Evolutionary conservation across 92 coral and sea anemone genomes (phyloP), one percentile per base, ranked within the genome.

Genomic region (Heliopora coerulea): DNA sequence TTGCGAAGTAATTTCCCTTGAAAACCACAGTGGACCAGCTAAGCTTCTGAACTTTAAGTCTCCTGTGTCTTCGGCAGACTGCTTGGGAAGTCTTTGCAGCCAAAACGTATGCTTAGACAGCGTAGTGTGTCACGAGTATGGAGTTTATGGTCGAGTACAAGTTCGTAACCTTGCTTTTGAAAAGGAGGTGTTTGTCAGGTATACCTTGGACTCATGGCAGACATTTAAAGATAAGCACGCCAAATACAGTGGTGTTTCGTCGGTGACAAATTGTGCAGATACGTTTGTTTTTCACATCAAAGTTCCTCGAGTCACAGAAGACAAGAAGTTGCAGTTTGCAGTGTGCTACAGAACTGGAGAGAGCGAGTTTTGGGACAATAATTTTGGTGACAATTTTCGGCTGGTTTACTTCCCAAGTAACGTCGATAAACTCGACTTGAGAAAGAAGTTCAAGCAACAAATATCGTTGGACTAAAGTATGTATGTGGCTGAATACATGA

Each of bases 131-230:
- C 26, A 49, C 49, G 15, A 29, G 23, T 40, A 21, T 15, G 23
- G 54, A 32, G 19, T 65, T 34, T 25, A 8, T 19, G 73, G 73
- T n/a, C 44, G 54, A 3, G 56, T 65, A n/a, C 20, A 42, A 1
- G 73, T 65, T 15, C 33, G 27, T n/a, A 65, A 65, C 30, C 28
- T 65, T 8, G 73, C 73, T 21, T 65, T 15, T 29, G 73, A 65
- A 33, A 65, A 65, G 18, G 27, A 65, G 18, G 73, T 65, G 0
- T 33, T n/a, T 11, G 56, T 65, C 14, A 23, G 73, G 26, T 33
- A 33, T 25, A 65, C 73, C 19, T 20, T 32, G 9, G 73, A 65
- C 31, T 31, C 44, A 17, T 65, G 73, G 73, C 1, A 39, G 15
- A 65, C 73, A 8, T 37, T 15, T 25, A 17, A 21, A 1, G 73